These are phyloP conservation scores for Babyrousa celebensis DNA, from an alignment of 2,797 vertebrate genomes.

Conservation along the genomic window DNA sequence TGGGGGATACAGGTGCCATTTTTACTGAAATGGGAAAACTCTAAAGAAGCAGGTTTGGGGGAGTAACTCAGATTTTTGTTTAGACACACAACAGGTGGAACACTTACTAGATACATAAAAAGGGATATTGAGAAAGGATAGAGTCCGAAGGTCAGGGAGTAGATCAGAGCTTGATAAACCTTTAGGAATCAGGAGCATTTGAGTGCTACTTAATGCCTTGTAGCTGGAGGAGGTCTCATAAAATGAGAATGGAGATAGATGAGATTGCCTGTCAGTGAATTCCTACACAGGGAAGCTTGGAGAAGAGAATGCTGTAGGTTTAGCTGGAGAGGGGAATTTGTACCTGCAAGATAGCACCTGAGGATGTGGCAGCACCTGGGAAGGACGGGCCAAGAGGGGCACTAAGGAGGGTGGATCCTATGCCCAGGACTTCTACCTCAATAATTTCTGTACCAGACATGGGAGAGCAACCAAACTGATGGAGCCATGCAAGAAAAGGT, in stretches of 20 bases:
- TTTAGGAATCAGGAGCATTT: not conserved
- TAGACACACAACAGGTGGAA: not conserved
- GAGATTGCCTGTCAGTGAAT: not conserved
- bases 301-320: not conserved
- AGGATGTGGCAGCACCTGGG: not conserved
- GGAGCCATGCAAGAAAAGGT: not conserved
- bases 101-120: not conserved
- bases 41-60: not conserved
- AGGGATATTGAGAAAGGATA: not conserved
- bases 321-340: not conserved
- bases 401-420: not conserved
- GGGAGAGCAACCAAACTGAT: not conserved
- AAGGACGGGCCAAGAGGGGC: not conserved
- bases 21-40: not conserved
- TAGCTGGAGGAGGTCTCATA: not conserved
- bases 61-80: not conserved
- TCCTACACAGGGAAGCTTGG: fast-evolving
- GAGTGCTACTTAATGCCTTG: not conserved
- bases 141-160: not conserved
- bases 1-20: fast-evolving
- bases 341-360: not conserved
- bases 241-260: not conserved
- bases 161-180: not conserved
- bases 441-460: not conserved
- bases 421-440: not conserved